These are phyloP conservation scores for Perodicticus potto DNA, from an alignment of 2,797 vertebrate species.

Conservation along the genomic window DNA sequence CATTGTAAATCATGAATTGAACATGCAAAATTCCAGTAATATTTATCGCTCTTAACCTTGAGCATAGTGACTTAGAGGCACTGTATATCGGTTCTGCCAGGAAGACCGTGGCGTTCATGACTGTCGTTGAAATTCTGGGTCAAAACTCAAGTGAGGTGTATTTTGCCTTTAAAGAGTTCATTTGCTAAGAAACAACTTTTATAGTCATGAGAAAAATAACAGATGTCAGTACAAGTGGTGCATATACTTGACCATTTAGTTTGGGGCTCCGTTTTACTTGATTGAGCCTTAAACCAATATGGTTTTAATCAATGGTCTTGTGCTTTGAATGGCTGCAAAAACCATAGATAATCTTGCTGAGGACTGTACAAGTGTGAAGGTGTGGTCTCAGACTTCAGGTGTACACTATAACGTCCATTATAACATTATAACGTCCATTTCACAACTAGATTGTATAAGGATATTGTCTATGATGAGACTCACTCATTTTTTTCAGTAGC, in stretches of 20 bases:
- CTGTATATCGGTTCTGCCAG: conserved; percentile 92
- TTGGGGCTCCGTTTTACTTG: conserved; percentile 82
- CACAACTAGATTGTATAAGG: conserved; percentile 87
- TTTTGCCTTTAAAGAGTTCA: conserved; percentile 89
- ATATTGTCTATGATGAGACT: conserved; percentile 87
- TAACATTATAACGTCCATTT: conserved; percentile 83
- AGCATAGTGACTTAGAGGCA: conserved; percentile 95
- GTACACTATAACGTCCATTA: conserved; percentile 82
- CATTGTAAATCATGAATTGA: conserved; percentile 94
- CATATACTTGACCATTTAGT: conserved; percentile 83
- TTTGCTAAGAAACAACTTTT: conserved; percentile 86
- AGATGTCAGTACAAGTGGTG: conserved; percentile 84
- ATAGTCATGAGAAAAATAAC: conserved; percentile 85
- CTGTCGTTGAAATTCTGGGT: conserved; percentile 93
- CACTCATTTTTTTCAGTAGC: conserved; percentile 81
- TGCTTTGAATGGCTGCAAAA: conserved; percentile 88
- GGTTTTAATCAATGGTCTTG: conserved; percentile 87
- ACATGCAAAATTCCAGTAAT: conserved; percentile 95
- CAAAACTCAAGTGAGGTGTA: conserved; percentile 90
- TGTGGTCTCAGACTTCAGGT: conserved; percentile 84
- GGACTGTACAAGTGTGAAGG: conserved; percentile 87
- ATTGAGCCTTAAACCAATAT: conserved; percentile 85
- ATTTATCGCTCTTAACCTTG: conserved; percentile 93
- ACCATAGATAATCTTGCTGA: conserved; percentile 85
- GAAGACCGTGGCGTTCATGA: conserved; percentile 94